Conservation (phyloP, 2,113 vertebrate genomes). For the Lipophrys pholis region DNA sequence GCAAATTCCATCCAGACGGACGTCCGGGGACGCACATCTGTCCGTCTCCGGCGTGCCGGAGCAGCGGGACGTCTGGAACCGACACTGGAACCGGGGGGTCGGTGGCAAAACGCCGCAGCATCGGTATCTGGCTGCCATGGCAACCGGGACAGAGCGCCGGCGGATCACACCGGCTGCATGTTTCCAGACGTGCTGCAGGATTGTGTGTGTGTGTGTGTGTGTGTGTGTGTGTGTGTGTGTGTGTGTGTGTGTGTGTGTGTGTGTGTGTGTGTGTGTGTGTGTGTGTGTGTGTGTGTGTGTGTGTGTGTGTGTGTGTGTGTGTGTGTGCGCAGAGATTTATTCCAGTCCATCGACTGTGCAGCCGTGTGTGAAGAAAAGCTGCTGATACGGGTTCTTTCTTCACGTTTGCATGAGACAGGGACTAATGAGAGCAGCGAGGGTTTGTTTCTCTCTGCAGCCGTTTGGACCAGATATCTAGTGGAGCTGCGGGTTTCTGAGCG, state of each 20-base stretch:
- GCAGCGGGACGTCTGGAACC: too few relatives aligned
- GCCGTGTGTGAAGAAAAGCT: slow-evolving; percentile 20
- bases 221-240: slow-evolving; percentile 3
- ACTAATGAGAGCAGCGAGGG: too few relatives aligned
- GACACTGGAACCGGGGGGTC: too few relatives aligned
- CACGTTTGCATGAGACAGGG: background rate
- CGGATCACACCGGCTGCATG: too few relatives aligned
- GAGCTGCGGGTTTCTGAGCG: too few relatives aligned
- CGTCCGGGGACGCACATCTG: too few relatives aligned
- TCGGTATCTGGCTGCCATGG: slow-evolving; percentile 72
- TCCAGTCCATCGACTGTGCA: background rate
- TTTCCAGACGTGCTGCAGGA: slow-evolving; percentile 11
- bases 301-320: slow-evolving; percentile 1
- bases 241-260: background rate
- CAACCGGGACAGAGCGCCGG: slow-evolving; percentile 63
- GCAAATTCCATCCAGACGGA: too few relatives aligned
- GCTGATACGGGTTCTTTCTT: background rate
- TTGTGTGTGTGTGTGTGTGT: background rate
- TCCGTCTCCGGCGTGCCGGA: too few relatives aligned
- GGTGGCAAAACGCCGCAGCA: slow-evolving; percentile 15
- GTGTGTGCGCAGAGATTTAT: slow-evolving; percentile 5
- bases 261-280: too few relatives aligned
- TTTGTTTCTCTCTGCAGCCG: too few relatives aligned
- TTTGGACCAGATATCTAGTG: too few relatives aligned
- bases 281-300: too few relatives aligned